Percentiles rank a stretch among this genome's conserved stretches.
Conservation (phyloP, 2,888 invertebrate genomes). For the Pogonocherus hispidulus region DNA sequence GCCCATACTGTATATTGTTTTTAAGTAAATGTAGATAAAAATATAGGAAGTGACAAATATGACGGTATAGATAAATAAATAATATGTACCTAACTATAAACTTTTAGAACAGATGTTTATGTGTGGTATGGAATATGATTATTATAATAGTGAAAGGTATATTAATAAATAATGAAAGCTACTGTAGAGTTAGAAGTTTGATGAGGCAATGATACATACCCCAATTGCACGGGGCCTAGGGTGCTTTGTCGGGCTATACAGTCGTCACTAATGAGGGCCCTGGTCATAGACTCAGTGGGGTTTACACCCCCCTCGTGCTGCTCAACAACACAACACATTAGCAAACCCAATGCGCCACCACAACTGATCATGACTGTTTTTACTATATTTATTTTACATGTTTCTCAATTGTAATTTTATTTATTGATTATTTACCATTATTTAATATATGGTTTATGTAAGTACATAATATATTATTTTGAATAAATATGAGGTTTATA, state of each 20-base stretch:
- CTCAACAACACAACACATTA: conserved; percentile 73
- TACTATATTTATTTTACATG: conserved; percentile 27
- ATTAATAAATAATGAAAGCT: conserved; percentile 10
- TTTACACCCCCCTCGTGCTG: conserved; percentile 93
- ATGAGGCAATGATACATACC: conserved; percentile 81
- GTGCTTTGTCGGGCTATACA: conserved; percentile 85
- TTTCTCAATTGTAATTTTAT: not conserved
- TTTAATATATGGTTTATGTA: not conserved
- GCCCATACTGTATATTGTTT: too few species aligned
- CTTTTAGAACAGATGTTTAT: conserved; percentile 27
- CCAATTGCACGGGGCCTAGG: conserved; percentile 93
- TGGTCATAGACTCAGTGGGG: conserved; percentile 95
- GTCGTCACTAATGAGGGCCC: conserved; percentile 95
- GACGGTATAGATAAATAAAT: not conserved
- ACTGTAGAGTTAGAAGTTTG: conserved; percentile 9
- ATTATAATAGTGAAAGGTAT: conserved; percentile 5
- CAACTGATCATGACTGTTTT: conserved; percentile 49
- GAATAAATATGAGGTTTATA: too few species aligned
- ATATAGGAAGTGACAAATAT: too few species aligned
- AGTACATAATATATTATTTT: too few species aligned
- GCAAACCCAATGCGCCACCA: conserved; percentile 62
- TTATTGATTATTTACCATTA: not conserved
- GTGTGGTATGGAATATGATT: not conserved
- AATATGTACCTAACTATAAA: not conserved
- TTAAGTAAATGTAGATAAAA: too few species aligned